phyloP scores from a whole-genome alignment of 2,113 vertebrate species.

The Tychaedon coryphoeus region DNA sequence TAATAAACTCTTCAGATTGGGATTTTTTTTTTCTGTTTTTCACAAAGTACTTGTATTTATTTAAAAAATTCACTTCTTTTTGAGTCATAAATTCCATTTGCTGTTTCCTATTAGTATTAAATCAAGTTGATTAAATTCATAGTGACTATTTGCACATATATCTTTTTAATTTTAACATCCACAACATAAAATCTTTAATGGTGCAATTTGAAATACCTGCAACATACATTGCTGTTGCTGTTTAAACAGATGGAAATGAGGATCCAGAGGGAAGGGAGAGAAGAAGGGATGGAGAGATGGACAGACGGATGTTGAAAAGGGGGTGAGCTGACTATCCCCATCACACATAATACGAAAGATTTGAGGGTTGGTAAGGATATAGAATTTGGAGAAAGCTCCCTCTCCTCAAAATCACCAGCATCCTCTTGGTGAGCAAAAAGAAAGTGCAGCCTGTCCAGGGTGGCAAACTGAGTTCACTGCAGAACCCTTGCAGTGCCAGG shows the following conservation, averaged over 20 bases:
- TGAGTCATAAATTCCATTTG: conserved; percentile 83
- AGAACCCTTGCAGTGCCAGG: background rate
- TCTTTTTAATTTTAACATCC: conserved; percentile 84
- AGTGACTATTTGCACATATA: conserved; percentile 82
- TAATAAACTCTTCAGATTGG: conserved; percentile 82
- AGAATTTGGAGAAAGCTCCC: background rate
- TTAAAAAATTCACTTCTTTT: conserved; percentile 74
- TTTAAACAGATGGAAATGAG: conserved; percentile 76
- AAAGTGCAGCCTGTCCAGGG: background rate
- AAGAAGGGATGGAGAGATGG: background rate
- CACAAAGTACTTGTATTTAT: conserved; percentile 77
- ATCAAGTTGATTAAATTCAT: conserved; percentile 84
- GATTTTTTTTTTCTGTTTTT: conserved; percentile 66
- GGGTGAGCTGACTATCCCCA: background rate
- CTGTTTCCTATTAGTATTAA: conserved; percentile 83
- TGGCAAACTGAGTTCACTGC: fast-evolving
- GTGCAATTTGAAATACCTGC: conserved; percentile 72
- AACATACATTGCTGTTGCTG: conserved; percentile 56
- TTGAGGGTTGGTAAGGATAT: background rate
- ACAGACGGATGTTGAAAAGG: background rate
- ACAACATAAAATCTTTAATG: conserved; percentile 81
- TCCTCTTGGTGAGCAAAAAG: background rate
- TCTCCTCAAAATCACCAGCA: background rate
- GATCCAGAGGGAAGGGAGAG: background rate
- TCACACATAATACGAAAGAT: background rate